Conservation (phyloP, 2,888 invertebrate genomes). For the Metacarcinus magister region DNA sequence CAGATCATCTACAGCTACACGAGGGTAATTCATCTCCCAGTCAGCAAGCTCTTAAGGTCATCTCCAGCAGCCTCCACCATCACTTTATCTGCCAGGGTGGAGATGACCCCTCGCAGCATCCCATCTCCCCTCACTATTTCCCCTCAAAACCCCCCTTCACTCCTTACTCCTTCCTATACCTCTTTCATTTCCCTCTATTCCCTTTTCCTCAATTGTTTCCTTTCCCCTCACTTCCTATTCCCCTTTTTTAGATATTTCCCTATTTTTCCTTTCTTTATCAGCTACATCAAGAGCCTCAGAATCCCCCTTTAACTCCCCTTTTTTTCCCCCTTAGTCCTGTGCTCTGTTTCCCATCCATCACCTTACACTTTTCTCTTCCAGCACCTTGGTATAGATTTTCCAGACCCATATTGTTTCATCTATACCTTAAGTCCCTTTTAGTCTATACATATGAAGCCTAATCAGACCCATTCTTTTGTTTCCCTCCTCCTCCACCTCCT, state of each 20-base stretch:
- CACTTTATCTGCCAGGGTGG: neutral
- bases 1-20: neutral
- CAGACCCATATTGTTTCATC: neutral
- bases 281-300: neutral
- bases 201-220: neutral
- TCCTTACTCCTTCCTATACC: neutral
- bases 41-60: neutral
- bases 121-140: neutral
- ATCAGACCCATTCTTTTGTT: neutral
- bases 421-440: neutral
- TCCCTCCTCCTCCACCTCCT: neutral
- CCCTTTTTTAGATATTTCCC: neutral
- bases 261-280: neutral
- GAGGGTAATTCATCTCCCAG: constrained; percentile 33
- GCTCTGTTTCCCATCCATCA: neutral
- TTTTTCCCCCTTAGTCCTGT: neutral
- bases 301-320: neutral
- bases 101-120: neutral
- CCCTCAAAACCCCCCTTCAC: neutral
- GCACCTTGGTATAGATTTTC: neutral
- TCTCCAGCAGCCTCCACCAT: neutral
- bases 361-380: neutral
- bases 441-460: constrained; percentile 14
- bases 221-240: neutral
- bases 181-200: too few relatives aligned